Conservation (phyloP, 2,113 vertebrate genomes). For the Melanerpes formicivorus region DNA sequence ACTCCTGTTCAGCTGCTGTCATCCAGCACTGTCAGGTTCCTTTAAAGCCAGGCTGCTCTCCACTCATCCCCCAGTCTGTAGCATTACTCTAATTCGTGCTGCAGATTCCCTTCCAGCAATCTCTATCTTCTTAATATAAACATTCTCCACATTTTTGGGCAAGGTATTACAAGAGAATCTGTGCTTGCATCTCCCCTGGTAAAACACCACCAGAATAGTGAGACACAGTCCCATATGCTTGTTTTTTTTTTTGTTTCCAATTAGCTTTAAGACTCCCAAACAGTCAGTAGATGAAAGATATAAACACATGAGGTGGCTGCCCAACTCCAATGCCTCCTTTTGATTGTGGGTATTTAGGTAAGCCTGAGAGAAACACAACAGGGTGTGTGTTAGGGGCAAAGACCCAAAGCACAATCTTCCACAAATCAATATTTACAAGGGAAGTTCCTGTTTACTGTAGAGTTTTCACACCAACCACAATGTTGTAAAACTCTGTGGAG, state of each 20-base stretch:
- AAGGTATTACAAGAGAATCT: neutral
- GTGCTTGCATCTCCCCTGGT: neutral
- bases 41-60: too few relatives aligned
- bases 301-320: neutral
- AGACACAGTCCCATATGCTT: neutral
- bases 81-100: neutral
- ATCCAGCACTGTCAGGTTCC: too few relatives aligned
- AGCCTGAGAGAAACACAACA: neutral
- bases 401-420: neutral
- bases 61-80: too few relatives aligned
- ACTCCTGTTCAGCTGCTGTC: too few relatives aligned
- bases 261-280: neutral
- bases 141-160: neutral
- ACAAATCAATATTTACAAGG: neutral
- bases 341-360: neutral
- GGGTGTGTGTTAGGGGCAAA: neutral
- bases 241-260: neutral
- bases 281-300: neutral
- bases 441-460: neutral
- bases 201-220: slow-evolving; percentile 11
- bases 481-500: neutral
- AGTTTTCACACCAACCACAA: neutral
- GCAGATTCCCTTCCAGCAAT: neutral
- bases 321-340: neutral
- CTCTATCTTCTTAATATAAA: slow-evolving; percentile 9